These are phyloP conservation scores for Spatula versicolor DNA, from an alignment of 2,797 vertebrate genomes.

Conservation along the genomic window DNA sequence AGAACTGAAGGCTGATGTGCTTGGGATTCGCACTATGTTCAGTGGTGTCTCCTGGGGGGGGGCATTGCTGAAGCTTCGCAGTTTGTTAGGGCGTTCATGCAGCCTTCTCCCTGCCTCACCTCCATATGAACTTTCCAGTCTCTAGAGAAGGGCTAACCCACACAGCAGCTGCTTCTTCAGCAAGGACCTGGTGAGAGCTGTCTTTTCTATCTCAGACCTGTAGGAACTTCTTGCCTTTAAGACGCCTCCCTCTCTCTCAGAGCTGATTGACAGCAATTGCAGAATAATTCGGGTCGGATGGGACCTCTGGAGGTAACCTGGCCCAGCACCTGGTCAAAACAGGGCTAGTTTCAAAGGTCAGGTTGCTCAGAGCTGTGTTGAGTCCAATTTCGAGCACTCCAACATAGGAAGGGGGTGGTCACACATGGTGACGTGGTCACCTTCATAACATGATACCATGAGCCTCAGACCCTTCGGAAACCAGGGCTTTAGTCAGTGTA, in stretches of 20 bases:
- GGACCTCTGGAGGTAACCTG: not conserved
- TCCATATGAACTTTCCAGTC: not conserved
- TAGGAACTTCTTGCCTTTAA: not conserved
- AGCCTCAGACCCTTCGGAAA: not conserved
- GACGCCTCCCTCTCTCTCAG: not conserved
- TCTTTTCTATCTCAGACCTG: not conserved
- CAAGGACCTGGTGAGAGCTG: not conserved
- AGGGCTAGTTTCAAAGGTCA: not conserved
- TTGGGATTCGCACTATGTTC: not conserved
- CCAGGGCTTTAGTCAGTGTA: not conserved
- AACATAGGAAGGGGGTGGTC: not conserved
- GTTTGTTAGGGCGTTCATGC: not conserved
- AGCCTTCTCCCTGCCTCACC: not conserved
- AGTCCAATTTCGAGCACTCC: not conserved
- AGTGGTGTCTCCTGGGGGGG: not conserved
- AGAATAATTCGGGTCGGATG: not conserved
- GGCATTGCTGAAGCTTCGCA: not conserved
- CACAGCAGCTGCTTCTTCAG: not conserved
- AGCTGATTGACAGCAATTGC: not conserved
- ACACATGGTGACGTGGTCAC: not conserved
- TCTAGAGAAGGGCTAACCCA: not conserved
- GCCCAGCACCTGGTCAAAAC: not conserved
- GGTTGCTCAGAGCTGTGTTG: not conserved
- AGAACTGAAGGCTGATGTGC: not conserved
- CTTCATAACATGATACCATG: rapidly evolving